Evolutionary conservation across 1,140 invertebrate species (phyloP), one percentile per base, ranked within the genome.

Genomic region (Probaryconus sp.): DNA sequence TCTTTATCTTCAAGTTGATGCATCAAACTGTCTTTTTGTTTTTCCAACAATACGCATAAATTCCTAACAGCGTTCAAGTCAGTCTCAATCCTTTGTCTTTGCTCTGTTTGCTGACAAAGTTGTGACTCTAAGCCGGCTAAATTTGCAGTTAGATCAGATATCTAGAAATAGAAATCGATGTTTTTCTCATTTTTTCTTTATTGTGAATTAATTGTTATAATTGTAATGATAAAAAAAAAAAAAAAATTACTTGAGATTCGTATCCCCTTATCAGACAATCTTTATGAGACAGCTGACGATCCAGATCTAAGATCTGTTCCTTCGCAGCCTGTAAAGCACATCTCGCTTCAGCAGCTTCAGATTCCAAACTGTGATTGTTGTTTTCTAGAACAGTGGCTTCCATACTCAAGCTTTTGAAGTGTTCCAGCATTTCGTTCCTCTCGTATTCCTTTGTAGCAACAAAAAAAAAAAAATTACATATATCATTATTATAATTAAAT

Each of bases 341-440:
- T 69, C 87, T 90, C 24, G 90, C 90, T 48, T 92, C 91, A 13
- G 90, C 90, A 5, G 92, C 91, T 83, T 93, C 92, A 51, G 88
- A 91, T 80, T 93, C 92, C 30, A 93, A 87, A 30, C 91, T 92
- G 73, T 93, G 91, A 82, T 94, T 93, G 65, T 90, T 93, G 61
- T 88, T 92, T 82, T 93, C 92, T 64, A 93, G 85, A 68, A 91
- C 89, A 37, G 90, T 92, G 2, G 92, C 91, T 85, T 94, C 92
- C 28, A 92, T 83, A 42, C 91, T 92, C 4, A 94, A 82, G 79
- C 90, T 91, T 63, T 91, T 89, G 82, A 92, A 93, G 55, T 93
- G 91, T 82, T 93, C 92, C 60, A 93, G 77, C 90, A 94, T 91
- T 77, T 93, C 92, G 28, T 89, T 90, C 68, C 92, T 89, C 82